A percentile compares a stretch with the other conserved stretches of the same genome.
Evolutionary conservation across 1,140 invertebrate genomes (phyloP).

Genomic region (Muscidifurax raptorellus): DNA sequence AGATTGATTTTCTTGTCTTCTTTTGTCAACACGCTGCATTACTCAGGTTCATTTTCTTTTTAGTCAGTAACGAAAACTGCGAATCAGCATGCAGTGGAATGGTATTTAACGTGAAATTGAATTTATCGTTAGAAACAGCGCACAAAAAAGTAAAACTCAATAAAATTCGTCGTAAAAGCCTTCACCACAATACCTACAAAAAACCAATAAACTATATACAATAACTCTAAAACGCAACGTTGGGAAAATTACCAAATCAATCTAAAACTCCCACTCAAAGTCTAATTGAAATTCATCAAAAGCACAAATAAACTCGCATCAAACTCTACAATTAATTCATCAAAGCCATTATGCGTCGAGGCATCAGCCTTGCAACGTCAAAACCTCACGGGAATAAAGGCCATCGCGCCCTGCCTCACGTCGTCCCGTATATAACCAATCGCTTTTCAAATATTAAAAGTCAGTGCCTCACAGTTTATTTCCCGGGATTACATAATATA

Average conservation of each 20-base stretch:
- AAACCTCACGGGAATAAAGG: not conserved
- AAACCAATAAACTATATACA: too few relatives aligned
- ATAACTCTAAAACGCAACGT: too few relatives aligned
- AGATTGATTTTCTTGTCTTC: not conserved
- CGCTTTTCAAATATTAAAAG: constrained; percentile 17
- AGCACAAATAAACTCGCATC: not conserved
- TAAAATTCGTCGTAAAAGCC: too few relatives aligned
- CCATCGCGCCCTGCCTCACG: not conserved
- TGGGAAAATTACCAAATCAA: not conserved
- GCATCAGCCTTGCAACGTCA: not conserved
- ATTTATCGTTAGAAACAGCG: too few relatives aligned
- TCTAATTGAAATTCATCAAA: not conserved
- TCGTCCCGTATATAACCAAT: not conserved
- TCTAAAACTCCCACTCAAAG: not conserved
- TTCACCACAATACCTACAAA: too few relatives aligned
- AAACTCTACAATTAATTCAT: not conserved
- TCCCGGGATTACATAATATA: not conserved
- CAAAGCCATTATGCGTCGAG: not conserved
- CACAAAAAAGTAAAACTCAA: too few relatives aligned
- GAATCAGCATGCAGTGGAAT: too few relatives aligned
- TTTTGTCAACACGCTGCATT: too few relatives aligned
- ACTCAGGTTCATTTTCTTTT: too few relatives aligned
- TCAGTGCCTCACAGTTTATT: not conserved
- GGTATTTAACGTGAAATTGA: too few relatives aligned
- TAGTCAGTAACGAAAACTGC: too few relatives aligned